Conservation (phyloP, 2,888 invertebrate species). For the Calliphora vomitoria region DNA sequence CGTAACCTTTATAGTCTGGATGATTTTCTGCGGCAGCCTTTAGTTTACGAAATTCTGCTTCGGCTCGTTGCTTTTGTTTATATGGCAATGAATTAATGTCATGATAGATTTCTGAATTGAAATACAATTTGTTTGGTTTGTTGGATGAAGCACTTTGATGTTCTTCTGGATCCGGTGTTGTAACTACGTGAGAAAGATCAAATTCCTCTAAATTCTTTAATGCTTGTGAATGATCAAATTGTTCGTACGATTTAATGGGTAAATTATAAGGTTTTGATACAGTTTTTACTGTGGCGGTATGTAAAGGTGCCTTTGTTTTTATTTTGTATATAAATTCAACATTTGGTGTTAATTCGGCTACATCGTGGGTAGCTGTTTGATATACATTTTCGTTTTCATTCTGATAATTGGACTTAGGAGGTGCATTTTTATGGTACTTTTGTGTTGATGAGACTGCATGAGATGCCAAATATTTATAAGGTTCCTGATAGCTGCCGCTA, state of each 20-base stretch:
- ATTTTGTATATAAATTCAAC: slow-evolving; percentile 84
- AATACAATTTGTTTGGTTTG: slow-evolving; percentile 81
- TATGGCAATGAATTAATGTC: slow-evolving; percentile 84
- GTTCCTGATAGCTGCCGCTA: slow-evolving; percentile 45
- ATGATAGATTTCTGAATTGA: slow-evolving; percentile 84
- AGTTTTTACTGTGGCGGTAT: slow-evolving; percentile 82
- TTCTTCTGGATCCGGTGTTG: slow-evolving; percentile 78
- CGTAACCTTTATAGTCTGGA: slow-evolving; percentile 81
- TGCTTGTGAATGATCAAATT: slow-evolving; percentile 83
- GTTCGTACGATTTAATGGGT: slow-evolving; percentile 78
- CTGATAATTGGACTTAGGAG: slow-evolving; percentile 76
- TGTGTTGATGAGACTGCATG: slow-evolving; percentile 67
- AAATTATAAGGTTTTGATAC: slow-evolving; percentile 81
- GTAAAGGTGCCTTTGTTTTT: slow-evolving; percentile 82
- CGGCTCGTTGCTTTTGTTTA: slow-evolving; percentile 77
- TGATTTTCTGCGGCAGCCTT: slow-evolving; percentile 75
- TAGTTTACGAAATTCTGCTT: slow-evolving; percentile 76
- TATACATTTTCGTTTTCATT: slow-evolving; percentile 79
- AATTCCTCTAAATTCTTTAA: slow-evolving; percentile 83
- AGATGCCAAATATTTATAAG: slow-evolving; percentile 56
- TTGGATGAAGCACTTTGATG: slow-evolving; percentile 70
- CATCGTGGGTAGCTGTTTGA: slow-evolving; percentile 77
- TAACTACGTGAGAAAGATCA: slow-evolving; percentile 82
- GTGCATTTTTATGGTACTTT: slow-evolving; percentile 65
- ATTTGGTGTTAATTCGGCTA: slow-evolving; percentile 81